These are phyloP conservation scores for Microctonus aethiopoides DNA, from an alignment of 2,888 invertebrate species.

Conservation along the genomic window DNA sequence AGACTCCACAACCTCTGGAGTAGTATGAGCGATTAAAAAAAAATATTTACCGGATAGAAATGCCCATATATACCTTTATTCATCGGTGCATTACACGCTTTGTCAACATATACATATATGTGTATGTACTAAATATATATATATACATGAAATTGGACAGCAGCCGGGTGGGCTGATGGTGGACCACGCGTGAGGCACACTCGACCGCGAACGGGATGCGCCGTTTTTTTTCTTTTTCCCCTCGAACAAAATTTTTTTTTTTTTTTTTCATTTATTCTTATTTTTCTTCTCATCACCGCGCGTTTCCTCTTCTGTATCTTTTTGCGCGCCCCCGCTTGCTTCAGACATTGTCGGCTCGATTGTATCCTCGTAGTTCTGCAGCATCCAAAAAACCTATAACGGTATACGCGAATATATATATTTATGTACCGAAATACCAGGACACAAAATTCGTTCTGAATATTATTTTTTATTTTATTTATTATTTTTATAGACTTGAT, in stretches of 20 bases:
- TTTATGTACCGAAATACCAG: constrained; percentile 13
- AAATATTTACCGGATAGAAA: constrained; percentile 14
- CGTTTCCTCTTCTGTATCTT: constrained; percentile 5
- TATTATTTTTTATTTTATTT: constrained; percentile 27
- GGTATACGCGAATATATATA: constrained; percentile 37
- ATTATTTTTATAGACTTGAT: constrained; percentile 2
- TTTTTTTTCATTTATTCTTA: constrained; percentile 23
- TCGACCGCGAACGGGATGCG: neutral
- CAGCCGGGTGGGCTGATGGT: constrained; percentile 3
- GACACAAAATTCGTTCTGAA: constrained; percentile 41
- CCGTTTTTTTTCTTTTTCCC: constrained; percentile 34
- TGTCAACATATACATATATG: neutral
- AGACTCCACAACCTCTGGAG: neutral
- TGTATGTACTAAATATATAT: no score
- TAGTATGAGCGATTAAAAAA: constrained; percentile 10
- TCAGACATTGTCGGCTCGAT: neutral
- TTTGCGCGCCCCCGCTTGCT: neutral
- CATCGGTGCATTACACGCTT: neutral
- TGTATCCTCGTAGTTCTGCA: constrained; percentile 14
- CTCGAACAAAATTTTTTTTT: neutral
- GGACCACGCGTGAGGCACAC: neutral
- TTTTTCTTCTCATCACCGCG: neutral
- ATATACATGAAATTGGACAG: neutral
- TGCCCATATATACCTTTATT: neutral
- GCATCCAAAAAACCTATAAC: constrained; percentile 40